phyloP scores from a whole-genome alignment of 2,113 vertebrate species.

The Origma solitaria region DNA sequence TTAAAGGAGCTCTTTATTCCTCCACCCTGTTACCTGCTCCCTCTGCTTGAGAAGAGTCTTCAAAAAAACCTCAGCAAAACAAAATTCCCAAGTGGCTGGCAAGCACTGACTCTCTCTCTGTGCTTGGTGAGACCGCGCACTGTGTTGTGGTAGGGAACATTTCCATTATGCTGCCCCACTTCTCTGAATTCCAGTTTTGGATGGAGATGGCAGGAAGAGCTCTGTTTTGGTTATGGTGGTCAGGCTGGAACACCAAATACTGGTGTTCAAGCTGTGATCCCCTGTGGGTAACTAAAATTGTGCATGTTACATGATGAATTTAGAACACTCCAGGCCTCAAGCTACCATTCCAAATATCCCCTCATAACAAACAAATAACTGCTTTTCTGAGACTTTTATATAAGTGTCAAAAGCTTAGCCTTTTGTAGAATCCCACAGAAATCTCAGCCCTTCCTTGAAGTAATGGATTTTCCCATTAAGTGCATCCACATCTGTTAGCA shows the following conservation, averaged over 20 bases:
- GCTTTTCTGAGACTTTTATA: not conserved
- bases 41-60: not conserved
- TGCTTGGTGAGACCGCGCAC: fast-evolving
- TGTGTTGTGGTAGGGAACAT: not conserved
- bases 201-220: not conserved
- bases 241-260: not conserved
- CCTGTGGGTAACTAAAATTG: not conserved
- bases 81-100: not conserved
- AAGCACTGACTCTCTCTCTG: not conserved
- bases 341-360: not conserved
- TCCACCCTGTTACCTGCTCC: not conserved
- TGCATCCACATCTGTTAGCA: not conserved
- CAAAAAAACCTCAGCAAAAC: not conserved
- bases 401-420: not conserved
- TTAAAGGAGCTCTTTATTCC: not conserved
- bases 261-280: not conserved
- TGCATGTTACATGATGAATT: not conserved
- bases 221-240: not conserved
- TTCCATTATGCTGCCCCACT: not conserved
- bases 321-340: not conserved
- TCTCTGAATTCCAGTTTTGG: not conserved
- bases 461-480: not conserved
- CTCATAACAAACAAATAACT: not conserved
- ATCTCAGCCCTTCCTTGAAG: not conserved
- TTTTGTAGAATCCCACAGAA: not conserved